Conservation (phyloP, 2,797 vertebrate genomes). For the Tangara arthus region DNA sequence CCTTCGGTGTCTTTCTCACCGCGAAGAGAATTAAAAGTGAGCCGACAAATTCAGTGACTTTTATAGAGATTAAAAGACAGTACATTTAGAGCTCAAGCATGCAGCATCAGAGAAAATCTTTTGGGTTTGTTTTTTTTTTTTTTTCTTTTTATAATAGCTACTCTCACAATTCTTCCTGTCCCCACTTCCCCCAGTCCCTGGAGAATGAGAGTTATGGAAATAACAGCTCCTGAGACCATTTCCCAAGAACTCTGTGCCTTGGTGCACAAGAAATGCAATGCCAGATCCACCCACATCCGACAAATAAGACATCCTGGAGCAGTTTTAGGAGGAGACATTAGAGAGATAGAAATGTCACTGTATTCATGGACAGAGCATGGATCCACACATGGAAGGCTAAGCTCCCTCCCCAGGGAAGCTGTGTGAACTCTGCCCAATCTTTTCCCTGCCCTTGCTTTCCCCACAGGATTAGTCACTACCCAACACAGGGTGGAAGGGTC, state of each 20-base stretch:
- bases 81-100: background rate
- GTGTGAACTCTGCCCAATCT: background rate
- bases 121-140: background rate
- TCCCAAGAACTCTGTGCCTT: constrained; percentile 30
- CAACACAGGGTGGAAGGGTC: background rate
- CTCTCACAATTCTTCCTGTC: background rate
- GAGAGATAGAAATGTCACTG: background rate
- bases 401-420: background rate
- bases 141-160: background rate
- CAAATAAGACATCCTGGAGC: background rate
- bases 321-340: background rate
- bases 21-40: background rate
- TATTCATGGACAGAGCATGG: background rate
- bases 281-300: background rate
- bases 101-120: background rate
- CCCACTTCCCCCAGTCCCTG: background rate
- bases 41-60: background rate
- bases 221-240: background rate
- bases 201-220: background rate
- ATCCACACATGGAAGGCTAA: background rate
- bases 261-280: background rate
- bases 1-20: background rate
- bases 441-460: background rate
- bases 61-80: background rate
- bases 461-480: background rate